Conservation (phyloP, 1,140 invertebrate genomes). For the Melanaphis sacchari region DNA sequence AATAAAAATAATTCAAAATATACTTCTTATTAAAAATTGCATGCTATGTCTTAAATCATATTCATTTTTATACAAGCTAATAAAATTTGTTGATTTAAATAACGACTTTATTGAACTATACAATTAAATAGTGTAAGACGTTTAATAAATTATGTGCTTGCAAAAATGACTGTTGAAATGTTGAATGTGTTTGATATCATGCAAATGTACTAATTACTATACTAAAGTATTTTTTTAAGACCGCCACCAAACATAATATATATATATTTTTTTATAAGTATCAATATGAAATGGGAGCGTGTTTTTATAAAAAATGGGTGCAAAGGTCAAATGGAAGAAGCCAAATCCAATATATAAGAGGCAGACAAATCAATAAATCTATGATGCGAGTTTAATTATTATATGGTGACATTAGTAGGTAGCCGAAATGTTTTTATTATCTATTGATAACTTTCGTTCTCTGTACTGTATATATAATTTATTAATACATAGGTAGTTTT, state of each 20-base stretch:
- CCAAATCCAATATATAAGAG: conserved; percentile 37
- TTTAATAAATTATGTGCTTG: neutral
- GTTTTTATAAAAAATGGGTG: neutral
- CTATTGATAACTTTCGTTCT: neutral
- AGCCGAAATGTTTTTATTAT: neutral
- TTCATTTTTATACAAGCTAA: neutral
- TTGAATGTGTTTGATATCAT: neutral
- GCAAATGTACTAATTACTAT: too few species aligned
- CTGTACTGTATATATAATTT: neutral
- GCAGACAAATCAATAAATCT: conserved; percentile 37
- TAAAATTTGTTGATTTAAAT: neutral
- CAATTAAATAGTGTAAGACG: neutral
- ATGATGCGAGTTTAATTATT: conserved; percentile 4
- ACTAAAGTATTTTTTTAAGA: neutral
- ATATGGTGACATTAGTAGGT: neutral
- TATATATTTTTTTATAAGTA: neutral
- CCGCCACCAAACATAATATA: neutral
- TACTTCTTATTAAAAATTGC: neutral
- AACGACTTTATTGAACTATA: neutral
- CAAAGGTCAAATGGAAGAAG: conserved; percentile 43
- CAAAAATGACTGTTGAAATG: neutral
- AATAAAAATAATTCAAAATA: neutral
- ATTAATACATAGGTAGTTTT: neutral
- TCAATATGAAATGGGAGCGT: neutral
- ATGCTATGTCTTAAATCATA: neutral